Evolutionary conservation across 1,140 invertebrate genomes (phyloP).

Genomic region (Eriosoma lanigerum): DNA sequence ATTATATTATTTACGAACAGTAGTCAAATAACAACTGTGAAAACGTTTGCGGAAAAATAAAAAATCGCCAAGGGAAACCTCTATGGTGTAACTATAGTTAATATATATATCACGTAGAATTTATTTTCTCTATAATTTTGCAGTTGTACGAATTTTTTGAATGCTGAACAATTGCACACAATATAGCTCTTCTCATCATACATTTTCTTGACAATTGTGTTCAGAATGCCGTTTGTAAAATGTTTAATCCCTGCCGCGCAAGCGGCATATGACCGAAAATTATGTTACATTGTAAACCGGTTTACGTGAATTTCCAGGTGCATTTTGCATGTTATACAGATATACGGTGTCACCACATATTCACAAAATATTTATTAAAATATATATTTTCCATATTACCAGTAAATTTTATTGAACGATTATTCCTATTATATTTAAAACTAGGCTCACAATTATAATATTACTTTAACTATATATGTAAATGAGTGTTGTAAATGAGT

Average conservation of each 20-base stretch:
- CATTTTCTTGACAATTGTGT: neutral
- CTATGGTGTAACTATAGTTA: neutral
- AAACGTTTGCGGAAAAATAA: neutral
- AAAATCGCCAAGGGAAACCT: too few relatives aligned
- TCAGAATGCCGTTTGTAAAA: neutral
- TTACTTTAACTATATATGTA: too few relatives aligned
- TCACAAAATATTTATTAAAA: too few relatives aligned
- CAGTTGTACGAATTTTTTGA: neutral
- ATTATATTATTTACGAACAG: neutral
- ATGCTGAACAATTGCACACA: neutral
- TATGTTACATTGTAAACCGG: neutral
- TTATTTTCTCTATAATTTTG: neutral
- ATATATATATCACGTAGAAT: too few relatives aligned
- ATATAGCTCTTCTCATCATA: neutral
- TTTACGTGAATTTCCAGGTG: neutral
- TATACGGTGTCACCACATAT: too few relatives aligned
- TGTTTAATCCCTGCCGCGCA: too few relatives aligned
- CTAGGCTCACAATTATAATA: too few relatives aligned
- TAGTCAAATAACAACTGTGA: conserved; percentile 27
- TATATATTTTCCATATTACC: too few relatives aligned
- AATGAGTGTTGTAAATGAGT: too few relatives aligned
- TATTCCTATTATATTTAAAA: too few relatives aligned
- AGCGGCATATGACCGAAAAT: too few relatives aligned
- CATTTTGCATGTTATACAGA: neutral
- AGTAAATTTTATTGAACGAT: too few relatives aligned